These are phyloP conservation scores for Bombus fervidus DNA, from an alignment of 1,140 invertebrate genomes.

Conservation along the genomic window DNA sequence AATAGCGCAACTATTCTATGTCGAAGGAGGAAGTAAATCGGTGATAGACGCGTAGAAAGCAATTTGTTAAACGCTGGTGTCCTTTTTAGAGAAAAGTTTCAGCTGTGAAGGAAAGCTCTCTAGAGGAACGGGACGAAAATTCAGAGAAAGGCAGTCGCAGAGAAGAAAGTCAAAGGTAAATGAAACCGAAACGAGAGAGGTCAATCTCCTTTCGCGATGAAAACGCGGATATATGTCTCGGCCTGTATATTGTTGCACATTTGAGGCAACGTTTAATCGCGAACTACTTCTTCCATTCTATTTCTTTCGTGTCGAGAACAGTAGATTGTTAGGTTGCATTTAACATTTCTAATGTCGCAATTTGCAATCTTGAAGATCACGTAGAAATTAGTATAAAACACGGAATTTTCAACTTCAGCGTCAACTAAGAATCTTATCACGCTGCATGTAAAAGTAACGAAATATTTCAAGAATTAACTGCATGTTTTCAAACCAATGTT, in stretches of 20 bases:
- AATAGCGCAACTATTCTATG: not conserved
- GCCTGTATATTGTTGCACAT: not conserved
- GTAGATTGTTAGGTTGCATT: not conserved
- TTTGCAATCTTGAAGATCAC: not conserved
- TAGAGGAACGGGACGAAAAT: constrained; percentile 16
- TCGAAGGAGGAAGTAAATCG: not conserved
- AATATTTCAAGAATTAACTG: too few species aligned
- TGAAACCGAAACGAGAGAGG: constrained; percentile 15
- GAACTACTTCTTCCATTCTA: not conserved
- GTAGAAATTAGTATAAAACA: not conserved
- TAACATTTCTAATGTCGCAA: not conserved
- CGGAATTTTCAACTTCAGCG: not conserved
- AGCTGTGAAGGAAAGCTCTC: not conserved
- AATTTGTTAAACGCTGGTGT: not conserved
- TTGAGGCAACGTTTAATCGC: not conserved
- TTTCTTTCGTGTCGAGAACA: not conserved
- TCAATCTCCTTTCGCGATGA: constrained; percentile 21
- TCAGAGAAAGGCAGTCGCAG: not conserved
- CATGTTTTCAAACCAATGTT: too few species aligned
- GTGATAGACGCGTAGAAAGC: not conserved
- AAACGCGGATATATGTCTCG: not conserved
- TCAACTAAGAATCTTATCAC: too few species aligned
- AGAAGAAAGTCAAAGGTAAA: constrained; percentile 25
- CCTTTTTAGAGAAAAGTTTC: not conserved
- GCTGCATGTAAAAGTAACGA: too few species aligned